phyloP scores from a whole-genome alignment of 2,113 vertebrate species.

The Delphinus delphis region DNA sequence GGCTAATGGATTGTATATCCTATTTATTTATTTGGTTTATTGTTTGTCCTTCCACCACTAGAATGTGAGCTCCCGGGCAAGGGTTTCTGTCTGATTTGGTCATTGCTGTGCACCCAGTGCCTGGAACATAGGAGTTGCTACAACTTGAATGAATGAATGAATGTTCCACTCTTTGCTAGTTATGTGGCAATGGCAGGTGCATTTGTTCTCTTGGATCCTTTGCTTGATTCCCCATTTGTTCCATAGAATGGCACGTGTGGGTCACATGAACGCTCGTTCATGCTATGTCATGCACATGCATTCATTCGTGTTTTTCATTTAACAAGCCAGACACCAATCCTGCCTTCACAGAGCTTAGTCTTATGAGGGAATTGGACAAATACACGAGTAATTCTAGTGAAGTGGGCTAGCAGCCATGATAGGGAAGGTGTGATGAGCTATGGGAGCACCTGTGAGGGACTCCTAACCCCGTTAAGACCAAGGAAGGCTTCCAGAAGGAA shows the following conservation, averaged over 20 bases:
- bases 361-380: neutral
- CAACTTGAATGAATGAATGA: neutral
- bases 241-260: neutral
- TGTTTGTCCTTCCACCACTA: neutral
- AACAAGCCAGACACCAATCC: neutral
- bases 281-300: neutral
- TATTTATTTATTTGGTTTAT: neutral
- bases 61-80: neutral
- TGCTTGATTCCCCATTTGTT: neutral
- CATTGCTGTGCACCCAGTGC: neutral
- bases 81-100: neutral
- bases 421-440: neutral
- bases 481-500: neutral
- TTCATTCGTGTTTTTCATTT: neutral
- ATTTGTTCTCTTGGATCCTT: neutral
- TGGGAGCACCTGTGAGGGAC: neutral
- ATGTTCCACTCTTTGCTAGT: neutral
- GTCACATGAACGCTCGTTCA: neutral
- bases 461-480: neutral
- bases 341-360: neutral
- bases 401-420: neutral
- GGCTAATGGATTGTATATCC: neutral
- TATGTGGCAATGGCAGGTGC: neutral
- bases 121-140: neutral
- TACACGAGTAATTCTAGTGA: neutral